Percentiles rank a stretch among this genome's conserved stretches.
phyloP scores from a whole-genome alignment of 2,888 invertebrate genomes.

The Encarsia formosa region DNA sequence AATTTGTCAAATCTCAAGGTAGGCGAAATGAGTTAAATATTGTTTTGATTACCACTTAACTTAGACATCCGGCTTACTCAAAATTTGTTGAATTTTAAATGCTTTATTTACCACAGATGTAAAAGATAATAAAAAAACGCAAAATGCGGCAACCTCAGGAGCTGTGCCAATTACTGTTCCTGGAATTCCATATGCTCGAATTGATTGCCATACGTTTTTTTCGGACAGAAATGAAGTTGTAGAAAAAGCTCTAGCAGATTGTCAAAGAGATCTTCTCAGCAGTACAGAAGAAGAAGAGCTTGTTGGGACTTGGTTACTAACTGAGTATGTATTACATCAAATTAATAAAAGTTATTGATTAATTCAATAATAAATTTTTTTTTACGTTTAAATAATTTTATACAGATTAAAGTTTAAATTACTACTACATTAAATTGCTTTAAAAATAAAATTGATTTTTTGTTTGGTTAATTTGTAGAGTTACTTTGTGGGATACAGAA shows the following conservation, averaged over 20 bases:
- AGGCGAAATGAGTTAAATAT: not conserved
- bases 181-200: constrained; percentile 36
- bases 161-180: constrained; percentile 26
- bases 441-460: too few relatives aligned
- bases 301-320: constrained; percentile 73
- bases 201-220: constrained; percentile 65
- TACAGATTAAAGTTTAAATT: too few relatives aligned
- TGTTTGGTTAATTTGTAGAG: constrained; percentile 55
- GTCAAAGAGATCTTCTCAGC: constrained; percentile 62
- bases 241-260: constrained; percentile 68
- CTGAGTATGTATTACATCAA: constrained; percentile 64
- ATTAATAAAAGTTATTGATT: not conserved
- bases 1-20: constrained; percentile 10
- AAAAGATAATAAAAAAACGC: constrained; percentile 12
- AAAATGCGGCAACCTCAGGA: constrained; percentile 4
- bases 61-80: not conserved
- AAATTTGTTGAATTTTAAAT: not conserved
- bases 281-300: constrained; percentile 67
- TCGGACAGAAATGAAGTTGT: constrained; percentile 71
- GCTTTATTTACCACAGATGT: constrained; percentile 11
- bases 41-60: not conserved
- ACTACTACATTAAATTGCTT: too few relatives aligned
- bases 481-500: constrained; percentile 84
- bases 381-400: too few relatives aligned
- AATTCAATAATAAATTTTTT: too few relatives aligned